These are phyloP conservation scores for Parthenolecanium corni DNA, from an alignment of 2,888 invertebrate genomes.

Conservation along the genomic window DNA sequence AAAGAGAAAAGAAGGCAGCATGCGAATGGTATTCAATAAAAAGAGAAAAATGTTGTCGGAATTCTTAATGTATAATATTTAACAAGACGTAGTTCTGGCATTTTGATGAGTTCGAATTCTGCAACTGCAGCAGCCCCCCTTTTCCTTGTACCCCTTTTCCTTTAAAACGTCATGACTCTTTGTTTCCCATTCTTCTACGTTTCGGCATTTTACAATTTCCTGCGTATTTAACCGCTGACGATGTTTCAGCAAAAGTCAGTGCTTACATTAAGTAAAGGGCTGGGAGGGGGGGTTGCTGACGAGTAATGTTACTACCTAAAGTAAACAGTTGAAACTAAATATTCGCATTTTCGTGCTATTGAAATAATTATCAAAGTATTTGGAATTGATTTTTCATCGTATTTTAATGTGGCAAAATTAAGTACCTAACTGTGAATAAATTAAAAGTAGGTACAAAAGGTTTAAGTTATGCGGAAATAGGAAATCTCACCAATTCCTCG, in stretches of 20 bases:
- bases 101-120: constrained; percentile 22
- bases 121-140: constrained; percentile 14
- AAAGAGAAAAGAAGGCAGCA: neutral
- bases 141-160: neutral
- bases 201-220: constrained; percentile 3
- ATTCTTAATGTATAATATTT: constrained; percentile 27
- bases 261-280: constrained; percentile 2
- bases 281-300: no score
- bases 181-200: neutral
- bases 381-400: no score
- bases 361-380: no score
- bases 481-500: no score
- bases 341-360: no score
- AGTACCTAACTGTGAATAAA: no score
- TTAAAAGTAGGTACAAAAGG: no score
- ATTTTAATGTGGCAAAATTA: no score
- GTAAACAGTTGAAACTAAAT: no score
- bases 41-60: constrained; percentile 23
- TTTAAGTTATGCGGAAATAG: no score
- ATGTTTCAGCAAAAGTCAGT: constrained; percentile 18
- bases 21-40: constrained; percentile 19
- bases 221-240: constrained; percentile 16
- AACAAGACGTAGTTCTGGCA: constrained; percentile 25
- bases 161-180: neutral
- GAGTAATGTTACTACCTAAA: no score